Evolutionary conservation across 37 sponge, comb jelly and placozoan genomes (phyloP), one percentile per base, ranked within the genome.

Genomic region (Tethya wilhelma): DNA sequence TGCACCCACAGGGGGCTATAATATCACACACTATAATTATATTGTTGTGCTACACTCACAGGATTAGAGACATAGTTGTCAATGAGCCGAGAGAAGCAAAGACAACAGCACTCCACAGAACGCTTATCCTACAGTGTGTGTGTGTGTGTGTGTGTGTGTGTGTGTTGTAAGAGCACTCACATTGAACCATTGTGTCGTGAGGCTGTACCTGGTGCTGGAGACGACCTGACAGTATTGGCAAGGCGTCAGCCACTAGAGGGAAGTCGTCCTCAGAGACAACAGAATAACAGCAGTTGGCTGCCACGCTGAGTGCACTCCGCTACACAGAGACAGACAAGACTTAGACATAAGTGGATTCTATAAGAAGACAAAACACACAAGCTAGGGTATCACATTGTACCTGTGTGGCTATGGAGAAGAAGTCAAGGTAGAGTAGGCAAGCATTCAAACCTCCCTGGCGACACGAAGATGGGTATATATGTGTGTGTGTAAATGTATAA

Each of bases 71-170:
- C 30, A 33, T 83, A 78, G 64, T 79, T 92, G 11, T 92, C 95
- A 1, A 87, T 74, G 12, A 97, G 76, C 9, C 95, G 58, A 34
- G 95, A 90, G 69, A 97, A 97, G 39, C 86, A 89, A 39, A 87
- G 71, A 77, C 95, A 94, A 56, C 87, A 89, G 46, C 85, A 84
- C 69, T 97, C 98, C 77, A 97, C 88, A 41, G 90, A 91, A 46
- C 84, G 86, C 86, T 95, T 91, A 68, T 97, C 98, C 94, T 97
- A 69, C 29, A 83, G n/a, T n/a, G n/a, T n/a, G n/a, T n/a, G n/a
- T n/a, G n/a, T n/a, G n/a, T n/a, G n/a, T n/a, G n/a, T n/a, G n/a
- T n/a, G n/a, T n/a, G n/a, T n/a, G n/a, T n/a, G n/a, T n/a, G n/a
- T n/a, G n/a, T n/a, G n/a, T n/a, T n/a, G n/a, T n/a, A n/a, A n/a